Evolutionary conservation across 2,113 vertebrate genomes (phyloP).

Genomic region (mouse (Mus musculus)): DNA sequence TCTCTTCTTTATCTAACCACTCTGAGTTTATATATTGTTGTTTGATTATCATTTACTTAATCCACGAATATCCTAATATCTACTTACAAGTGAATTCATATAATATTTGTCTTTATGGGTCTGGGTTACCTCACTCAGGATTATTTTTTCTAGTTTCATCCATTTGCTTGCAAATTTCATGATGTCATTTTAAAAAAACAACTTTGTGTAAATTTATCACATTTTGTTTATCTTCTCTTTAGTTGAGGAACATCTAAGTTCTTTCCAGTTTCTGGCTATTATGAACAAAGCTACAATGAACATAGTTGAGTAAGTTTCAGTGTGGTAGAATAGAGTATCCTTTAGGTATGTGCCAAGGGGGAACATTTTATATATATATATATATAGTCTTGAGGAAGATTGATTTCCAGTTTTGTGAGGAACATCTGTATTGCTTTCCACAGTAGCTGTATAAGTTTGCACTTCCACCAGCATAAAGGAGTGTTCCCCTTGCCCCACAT

Average conservation of each 20-base stretch:
- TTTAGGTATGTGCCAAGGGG: background rate
- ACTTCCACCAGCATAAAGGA: background rate
- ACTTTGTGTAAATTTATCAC: background rate
- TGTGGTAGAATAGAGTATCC: background rate
- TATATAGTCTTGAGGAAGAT: background rate
- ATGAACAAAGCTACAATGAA: background rate
- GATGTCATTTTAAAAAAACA: background rate
- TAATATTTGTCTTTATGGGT: background rate
- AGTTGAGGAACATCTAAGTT: background rate
- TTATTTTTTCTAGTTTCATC: background rate
- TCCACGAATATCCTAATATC: background rate
- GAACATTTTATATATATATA: too few species aligned
- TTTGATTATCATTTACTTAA: background rate
- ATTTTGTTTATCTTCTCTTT: background rate
- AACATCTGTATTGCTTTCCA: background rate
- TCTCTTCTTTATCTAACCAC: background rate
- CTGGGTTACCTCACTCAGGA: background rate
- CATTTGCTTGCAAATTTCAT: background rate
- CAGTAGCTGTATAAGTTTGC: background rate
- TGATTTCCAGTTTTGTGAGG: background rate
- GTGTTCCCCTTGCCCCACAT: too few species aligned
- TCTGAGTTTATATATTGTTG: too few species aligned
- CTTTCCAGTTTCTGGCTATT: background rate
- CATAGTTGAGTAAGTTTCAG: background rate
- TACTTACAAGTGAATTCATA: background rate